These are phyloP conservation scores for Drosophila arawakana DNA, from an alignment of 1,140 invertebrate genomes.

Conservation along the genomic window DNA sequence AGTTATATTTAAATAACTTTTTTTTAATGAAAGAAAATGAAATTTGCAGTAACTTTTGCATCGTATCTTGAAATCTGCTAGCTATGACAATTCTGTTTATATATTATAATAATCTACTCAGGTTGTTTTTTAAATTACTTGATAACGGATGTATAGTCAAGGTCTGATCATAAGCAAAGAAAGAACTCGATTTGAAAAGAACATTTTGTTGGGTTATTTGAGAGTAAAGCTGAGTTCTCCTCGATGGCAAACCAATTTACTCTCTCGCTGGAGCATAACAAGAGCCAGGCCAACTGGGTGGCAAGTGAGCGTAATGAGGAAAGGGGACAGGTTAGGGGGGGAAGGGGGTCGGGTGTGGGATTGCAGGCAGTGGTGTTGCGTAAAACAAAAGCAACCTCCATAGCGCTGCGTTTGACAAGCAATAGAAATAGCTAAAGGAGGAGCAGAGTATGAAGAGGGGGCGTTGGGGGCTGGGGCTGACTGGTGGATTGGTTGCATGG, in stretches of 20 bases:
- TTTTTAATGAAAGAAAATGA: no score
- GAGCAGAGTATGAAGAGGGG: no score
- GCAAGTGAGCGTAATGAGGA: slow-evolving; percentile 7
- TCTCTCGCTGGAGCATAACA: slow-evolving; percentile 10
- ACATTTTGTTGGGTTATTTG: background rate
- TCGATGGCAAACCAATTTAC: slow-evolving; percentile 18
- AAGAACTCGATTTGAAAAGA: no score
- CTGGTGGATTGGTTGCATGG: slow-evolving; percentile 16
- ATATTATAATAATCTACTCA: no score
- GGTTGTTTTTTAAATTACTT: no score
- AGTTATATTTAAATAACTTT: no score
- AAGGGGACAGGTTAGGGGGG: background rate
- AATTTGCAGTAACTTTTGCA: no score
- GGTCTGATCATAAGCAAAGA: background rate
- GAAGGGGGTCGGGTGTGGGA: background rate
- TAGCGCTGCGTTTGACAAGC: slow-evolving; percentile 63
- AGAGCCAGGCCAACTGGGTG: background rate
- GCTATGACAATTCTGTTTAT: no score
- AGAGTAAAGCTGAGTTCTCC: background rate
- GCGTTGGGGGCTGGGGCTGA: background rate
- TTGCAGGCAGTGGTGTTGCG: slow-evolving; percentile 12
- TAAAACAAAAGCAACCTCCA: slow-evolving; percentile 45
- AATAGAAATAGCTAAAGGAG: slow-evolving; percentile 39
- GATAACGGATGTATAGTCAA: background rate
- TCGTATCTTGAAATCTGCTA: no score